Percentiles rank a stretch among this genome's conserved stretches.
Conservation (phyloP, 2,113 vertebrate genomes). For the Ophthalmolycus amberensis region DNA sequence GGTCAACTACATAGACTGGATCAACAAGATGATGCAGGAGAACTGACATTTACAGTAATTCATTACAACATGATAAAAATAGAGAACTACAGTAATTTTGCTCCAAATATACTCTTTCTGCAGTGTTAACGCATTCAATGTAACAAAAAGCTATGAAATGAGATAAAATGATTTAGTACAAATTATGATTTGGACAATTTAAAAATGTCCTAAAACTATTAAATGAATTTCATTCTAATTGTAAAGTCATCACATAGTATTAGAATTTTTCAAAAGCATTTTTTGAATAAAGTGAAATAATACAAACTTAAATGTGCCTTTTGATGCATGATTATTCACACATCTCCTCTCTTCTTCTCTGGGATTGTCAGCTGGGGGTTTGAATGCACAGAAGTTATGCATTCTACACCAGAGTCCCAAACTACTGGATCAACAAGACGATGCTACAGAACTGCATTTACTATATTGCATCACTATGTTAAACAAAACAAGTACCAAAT, state of each 20-base stretch:
- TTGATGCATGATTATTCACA: not conserved
- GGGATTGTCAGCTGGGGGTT: slow-evolving; percentile 76
- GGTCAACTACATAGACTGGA: slow-evolving; percentile 66
- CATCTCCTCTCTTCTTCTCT: not conserved
- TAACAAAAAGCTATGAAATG: not conserved
- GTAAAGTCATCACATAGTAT: not conserved
- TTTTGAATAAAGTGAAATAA: not conserved
- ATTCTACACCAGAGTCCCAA: slow-evolving; percentile 66
- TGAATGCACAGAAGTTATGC: slow-evolving; percentile 53
- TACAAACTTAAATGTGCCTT: not conserved
- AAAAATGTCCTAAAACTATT: not conserved
- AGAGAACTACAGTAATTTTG: not conserved
- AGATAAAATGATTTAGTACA: not conserved
- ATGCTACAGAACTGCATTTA: slow-evolving; percentile 67
- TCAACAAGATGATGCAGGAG: slow-evolving; percentile 83
- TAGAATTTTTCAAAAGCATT: not conserved
- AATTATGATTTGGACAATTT: not conserved
- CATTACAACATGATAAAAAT: not conserved
- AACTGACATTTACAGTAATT: slow-evolving; percentile 45
- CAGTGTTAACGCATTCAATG: not conserved
- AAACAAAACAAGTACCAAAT: not conserved
- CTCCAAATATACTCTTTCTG: not conserved
- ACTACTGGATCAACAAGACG: slow-evolving; percentile 83
- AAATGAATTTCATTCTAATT: not conserved
- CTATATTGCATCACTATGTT: not conserved